phyloP scores from a whole-genome alignment of 1,140 invertebrate species.

The Anagrus nilaparvatae region DNA sequence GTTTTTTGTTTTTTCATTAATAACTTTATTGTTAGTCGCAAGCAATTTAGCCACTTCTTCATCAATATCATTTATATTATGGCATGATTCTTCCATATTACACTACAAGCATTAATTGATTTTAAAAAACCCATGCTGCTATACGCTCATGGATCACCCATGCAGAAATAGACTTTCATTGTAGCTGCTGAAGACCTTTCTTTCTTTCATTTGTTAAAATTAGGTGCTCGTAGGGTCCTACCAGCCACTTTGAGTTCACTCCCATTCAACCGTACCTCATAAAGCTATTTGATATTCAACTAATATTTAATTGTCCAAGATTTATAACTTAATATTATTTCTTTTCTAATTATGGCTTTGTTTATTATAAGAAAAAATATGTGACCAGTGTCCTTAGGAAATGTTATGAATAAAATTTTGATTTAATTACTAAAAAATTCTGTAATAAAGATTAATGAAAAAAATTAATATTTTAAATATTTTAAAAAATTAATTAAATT shows the following conservation, averaged over 20 bases:
- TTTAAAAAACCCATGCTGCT: conserved; percentile 54
- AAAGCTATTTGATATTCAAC: too few species aligned
- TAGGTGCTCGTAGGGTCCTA: conserved; percentile 21
- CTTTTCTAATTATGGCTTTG: too few species aligned
- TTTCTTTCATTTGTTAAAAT: conserved; percentile 18
- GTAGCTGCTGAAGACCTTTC: conserved; percentile 26
- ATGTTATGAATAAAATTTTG: too few species aligned
- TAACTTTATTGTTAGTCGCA: conserved; percentile 16
- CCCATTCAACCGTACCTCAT: conserved; percentile 51
- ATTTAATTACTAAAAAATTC: too few species aligned
- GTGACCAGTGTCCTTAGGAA: too few species aligned
- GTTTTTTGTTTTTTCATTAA: conserved; percentile 8
- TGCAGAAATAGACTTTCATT: conserved; percentile 48
- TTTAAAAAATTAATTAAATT: too few species aligned
- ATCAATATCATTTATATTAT: conserved; percentile 16
- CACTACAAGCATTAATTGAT: conserved; percentile 32
- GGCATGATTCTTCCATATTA: conserved; percentile 19
- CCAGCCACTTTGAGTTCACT: conserved; percentile 41
- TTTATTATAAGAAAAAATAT: too few species aligned
- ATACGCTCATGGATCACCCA: conserved; percentile 54
- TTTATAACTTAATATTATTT: too few species aligned
- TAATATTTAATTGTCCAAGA: too few species aligned
- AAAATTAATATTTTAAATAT: too few species aligned
- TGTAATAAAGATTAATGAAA: too few species aligned
- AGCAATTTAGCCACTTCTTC: conserved; percentile 29